Percentiles rank a stretch among this genome's conserved stretches.
Evolutionary conservation across 2,888 invertebrate species (phyloP).

Genomic region (Chymomyza caudatula): DNA sequence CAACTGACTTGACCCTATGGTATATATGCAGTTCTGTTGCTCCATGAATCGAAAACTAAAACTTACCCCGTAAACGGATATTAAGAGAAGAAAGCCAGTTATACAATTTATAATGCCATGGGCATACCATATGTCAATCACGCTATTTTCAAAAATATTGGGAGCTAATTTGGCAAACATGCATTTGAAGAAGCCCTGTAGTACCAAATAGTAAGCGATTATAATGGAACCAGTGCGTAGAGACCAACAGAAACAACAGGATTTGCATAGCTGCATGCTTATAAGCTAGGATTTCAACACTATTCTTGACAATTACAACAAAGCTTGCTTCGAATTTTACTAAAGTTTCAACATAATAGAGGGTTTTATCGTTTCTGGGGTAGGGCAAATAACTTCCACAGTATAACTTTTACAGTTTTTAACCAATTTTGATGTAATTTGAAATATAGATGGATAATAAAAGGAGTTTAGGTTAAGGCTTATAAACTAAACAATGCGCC

Average conservation of each 20-base stretch:
- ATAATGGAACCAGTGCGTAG: constrained; percentile 21
- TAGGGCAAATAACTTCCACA: too few relatives aligned
- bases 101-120: background rate
- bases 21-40: background rate
- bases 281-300: background rate
- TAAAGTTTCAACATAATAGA: too few relatives aligned
- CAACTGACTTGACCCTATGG: background rate
- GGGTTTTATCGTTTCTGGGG: too few relatives aligned
- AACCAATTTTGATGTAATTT: too few relatives aligned
- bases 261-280: constrained; percentile 27
- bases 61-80: background rate
- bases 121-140: background rate
- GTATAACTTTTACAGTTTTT: too few relatives aligned
- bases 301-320: background rate
- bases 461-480: too few relatives aligned
- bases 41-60: background rate
- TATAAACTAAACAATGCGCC: too few relatives aligned
- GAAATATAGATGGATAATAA: too few relatives aligned
- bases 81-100: background rate
- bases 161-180: background rate
- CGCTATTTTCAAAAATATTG: constrained; percentile 12
- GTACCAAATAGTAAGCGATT: constrained; percentile 8
- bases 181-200: background rate
- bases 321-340: background rate
- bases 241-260: constrained; percentile 14